These are phyloP conservation scores for Mellilla xanthometata DNA, from an alignment of 2,888 invertebrate species.

Conservation along the genomic window DNA sequence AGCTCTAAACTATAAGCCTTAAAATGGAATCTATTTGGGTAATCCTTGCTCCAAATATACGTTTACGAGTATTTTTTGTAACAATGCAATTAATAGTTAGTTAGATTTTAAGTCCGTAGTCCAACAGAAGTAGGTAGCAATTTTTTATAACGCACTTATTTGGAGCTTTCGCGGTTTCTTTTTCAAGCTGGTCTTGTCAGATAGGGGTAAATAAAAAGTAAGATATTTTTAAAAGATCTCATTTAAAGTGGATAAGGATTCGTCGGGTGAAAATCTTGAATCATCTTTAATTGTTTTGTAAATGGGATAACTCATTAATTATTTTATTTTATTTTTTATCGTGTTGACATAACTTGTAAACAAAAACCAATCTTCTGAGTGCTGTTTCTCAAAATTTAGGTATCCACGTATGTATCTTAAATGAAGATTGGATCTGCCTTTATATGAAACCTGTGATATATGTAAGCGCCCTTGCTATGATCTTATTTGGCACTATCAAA, in stretches of 20 bases:
- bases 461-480: too few species aligned
- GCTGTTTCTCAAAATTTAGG: too few species aligned
- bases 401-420: too few species aligned
- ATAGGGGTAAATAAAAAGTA: constrained; percentile 11
- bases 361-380: too few species aligned
- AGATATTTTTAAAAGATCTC: constrained; percentile 29
- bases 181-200: constrained; percentile 24
- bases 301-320: too few species aligned
- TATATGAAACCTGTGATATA: constrained; percentile 65
- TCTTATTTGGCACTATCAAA: too few species aligned
- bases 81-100: constrained; percentile 5
- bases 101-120: constrained; percentile 11
- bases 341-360: too few species aligned
- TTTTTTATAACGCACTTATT: constrained; percentile 21
- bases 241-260: constrained; percentile 7
- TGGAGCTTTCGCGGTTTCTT: constrained; percentile 8
- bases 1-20: too few species aligned
- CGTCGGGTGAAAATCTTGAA: constrained; percentile 10
- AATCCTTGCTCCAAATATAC: background rate
- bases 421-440: too few species aligned
- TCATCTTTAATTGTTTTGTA: background rate
- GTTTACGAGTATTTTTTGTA: constrained; percentile 5
- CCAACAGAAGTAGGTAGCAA: background rate
- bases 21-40: too few species aligned
- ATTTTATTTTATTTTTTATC: too few species aligned